Evolutionary conservation across 1,140 invertebrate genomes (phyloP).

Genomic region (Ceratoteleas bidentatus): DNA sequence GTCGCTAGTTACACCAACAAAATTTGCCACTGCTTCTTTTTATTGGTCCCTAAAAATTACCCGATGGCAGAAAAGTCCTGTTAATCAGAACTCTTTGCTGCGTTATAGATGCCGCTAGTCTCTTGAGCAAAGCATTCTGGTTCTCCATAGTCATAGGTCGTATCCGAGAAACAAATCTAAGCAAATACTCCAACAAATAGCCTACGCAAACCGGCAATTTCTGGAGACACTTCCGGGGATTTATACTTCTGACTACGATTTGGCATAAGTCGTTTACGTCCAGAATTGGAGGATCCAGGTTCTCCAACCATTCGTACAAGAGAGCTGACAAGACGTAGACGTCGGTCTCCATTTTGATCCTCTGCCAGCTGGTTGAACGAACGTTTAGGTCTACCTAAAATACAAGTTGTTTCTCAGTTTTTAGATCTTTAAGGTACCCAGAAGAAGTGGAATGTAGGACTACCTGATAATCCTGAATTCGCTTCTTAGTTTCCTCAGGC

Average conservation of each 20-base stretch:
- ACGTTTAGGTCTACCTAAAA: slow-evolving; percentile 84
- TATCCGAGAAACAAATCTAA: slow-evolving; percentile 86
- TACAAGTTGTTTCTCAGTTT: neutral
- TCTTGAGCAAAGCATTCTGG: slow-evolving; percentile 83
- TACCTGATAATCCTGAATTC: slow-evolving; percentile 75
- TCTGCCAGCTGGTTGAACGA: slow-evolving; percentile 85
- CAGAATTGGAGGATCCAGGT: slow-evolving; percentile 85
- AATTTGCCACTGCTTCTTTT: too few species aligned
- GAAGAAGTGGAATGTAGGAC: too few species aligned
- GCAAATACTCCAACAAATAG: slow-evolving; percentile 88
- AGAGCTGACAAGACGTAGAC: slow-evolving; percentile 84
- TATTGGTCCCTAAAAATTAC: slow-evolving; percentile 56
- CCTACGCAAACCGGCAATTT: slow-evolving; percentile 84
- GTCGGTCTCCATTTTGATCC: slow-evolving; percentile 85
- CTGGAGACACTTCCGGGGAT: slow-evolving; percentile 83
- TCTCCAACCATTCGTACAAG: slow-evolving; percentile 87
- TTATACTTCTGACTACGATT: slow-evolving; percentile 84
- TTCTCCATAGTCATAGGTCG: slow-evolving; percentile 83
- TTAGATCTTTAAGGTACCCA: too few species aligned
- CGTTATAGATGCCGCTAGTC: slow-evolving; percentile 85
- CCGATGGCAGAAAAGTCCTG: slow-evolving; percentile 81
- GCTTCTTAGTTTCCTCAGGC: slow-evolving; percentile 79
- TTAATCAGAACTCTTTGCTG: slow-evolving; percentile 84
- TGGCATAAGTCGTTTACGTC: slow-evolving; percentile 85
- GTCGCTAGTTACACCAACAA: too few species aligned